Percentiles rank a stretch among this genome's conserved stretches.
phyloP scores from a whole-genome alignment of 2,797 vertebrate species.

The Eulemur mongoz region DNA sequence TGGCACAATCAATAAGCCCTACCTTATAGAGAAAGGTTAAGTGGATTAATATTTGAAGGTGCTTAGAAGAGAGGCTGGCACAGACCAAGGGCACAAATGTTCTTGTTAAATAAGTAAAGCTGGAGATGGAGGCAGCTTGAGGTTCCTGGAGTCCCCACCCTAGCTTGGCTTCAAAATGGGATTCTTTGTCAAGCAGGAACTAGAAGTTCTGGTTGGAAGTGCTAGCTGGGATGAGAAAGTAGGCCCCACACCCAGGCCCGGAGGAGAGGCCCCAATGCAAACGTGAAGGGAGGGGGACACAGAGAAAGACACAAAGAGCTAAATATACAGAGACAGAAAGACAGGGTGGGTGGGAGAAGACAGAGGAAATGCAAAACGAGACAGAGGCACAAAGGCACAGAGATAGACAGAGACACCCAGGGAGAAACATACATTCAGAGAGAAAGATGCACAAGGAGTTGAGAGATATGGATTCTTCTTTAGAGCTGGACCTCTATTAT shows the following conservation, averaged over 20 bases:
- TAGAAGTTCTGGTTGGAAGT: constrained; percentile 77
- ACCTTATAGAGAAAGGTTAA: neutral
- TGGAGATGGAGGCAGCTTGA: neutral
- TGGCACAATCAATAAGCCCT: no score
- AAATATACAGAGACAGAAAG: neutral
- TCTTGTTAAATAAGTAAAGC: neutral
- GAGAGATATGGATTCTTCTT: neutral
- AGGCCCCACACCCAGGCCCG: constrained; percentile 62
- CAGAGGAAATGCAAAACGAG: neutral
- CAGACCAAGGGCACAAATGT: neutral
- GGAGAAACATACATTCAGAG: neutral
- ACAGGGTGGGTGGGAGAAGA: neutral
- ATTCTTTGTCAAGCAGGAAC: constrained; percentile 73
- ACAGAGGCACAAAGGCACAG: no score
- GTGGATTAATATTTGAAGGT: neutral
- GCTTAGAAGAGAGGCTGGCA: neutral
- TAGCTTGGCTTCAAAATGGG: constrained; percentile 60
- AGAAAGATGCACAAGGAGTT: neutral
- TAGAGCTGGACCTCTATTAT: neutral
- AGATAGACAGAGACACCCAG: neutral
- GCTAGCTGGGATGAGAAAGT: constrained; percentile 33
- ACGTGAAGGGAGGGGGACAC: neutral
- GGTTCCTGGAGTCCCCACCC: constrained; percentile 49
- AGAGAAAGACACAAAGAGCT: neutral
- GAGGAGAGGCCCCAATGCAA: constrained; percentile 12